Conservation (phyloP, 2,797 vertebrate genomes). For the Thalassophryne amazonica region DNA sequence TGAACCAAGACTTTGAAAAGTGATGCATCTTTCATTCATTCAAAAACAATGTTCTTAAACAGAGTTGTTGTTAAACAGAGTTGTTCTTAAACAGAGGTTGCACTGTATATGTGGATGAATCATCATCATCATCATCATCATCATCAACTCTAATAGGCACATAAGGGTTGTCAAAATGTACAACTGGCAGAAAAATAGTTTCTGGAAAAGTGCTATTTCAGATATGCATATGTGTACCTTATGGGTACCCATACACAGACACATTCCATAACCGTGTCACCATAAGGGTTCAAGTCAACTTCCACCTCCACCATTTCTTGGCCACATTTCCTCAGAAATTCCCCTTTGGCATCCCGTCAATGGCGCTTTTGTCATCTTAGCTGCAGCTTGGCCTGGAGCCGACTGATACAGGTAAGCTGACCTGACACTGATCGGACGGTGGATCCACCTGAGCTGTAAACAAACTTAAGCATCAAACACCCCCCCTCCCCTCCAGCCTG, state of each 20-base stretch:
- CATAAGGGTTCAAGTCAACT: conserved; percentile 58
- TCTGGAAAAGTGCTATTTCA: too few species aligned
- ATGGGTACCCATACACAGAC: conserved; percentile 22
- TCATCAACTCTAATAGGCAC: too few species aligned
- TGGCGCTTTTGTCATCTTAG: conserved; percentile 56
- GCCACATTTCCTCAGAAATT: conserved; percentile 45
- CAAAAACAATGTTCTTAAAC: too few species aligned
- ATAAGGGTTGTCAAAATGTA: too few species aligned
- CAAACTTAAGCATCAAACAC: conserved; percentile 48
- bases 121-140: too few species aligned
- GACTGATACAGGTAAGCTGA: conserved; percentile 49
- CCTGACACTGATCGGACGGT: conserved; percentile 53
- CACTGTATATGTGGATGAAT: too few species aligned
- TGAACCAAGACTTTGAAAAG: too few species aligned
- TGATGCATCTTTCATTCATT: too few species aligned
- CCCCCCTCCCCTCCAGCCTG: conserved; percentile 24
- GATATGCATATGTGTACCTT: neutral
- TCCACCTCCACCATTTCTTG: conserved; percentile 49
- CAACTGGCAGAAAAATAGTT: too few species aligned
- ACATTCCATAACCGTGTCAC: conserved; percentile 50
- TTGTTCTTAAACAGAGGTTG: too few species aligned
- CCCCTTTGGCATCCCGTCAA: conserved; percentile 44
- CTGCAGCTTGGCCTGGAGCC: conserved; percentile 57
- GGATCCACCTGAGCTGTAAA: conserved; percentile 68
- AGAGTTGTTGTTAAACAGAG: too few species aligned